A percentile compares a stretch with the other conserved stretches of the same genome.
These are phyloP conservation scores for Masnerella sp. DNA, from an alignment of 2,888 invertebrate genomes.

Conservation along the genomic window DNA sequence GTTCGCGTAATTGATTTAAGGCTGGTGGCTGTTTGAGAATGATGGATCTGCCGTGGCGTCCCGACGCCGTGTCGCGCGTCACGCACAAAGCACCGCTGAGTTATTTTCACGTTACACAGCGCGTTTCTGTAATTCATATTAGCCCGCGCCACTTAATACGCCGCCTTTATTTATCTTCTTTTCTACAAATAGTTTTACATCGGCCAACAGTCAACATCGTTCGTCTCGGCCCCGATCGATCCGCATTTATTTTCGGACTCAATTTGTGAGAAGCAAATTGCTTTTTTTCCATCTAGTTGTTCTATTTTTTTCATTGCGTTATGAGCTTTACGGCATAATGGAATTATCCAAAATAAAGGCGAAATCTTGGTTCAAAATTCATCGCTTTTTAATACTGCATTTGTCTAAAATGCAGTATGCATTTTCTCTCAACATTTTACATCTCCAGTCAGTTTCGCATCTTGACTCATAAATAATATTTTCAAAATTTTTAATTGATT, in stretches of 20 bases:
- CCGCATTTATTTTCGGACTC: constrained; percentile 25
- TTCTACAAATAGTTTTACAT: constrained; percentile 45
- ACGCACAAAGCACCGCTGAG: constrained; percentile 69
- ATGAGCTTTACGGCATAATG: too few relatives aligned
- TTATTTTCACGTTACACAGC: constrained; percentile 70
- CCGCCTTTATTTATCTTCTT: constrained; percentile 27
- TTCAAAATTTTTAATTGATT: too few relatives aligned
- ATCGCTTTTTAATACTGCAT: too few relatives aligned
- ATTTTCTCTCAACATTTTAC: too few relatives aligned
- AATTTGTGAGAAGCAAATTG: constrained; percentile 2
- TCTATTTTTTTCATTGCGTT: too few relatives aligned
- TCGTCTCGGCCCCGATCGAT: constrained; percentile 19
- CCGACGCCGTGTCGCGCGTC: constrained; percentile 72
- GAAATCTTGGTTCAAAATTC: too few relatives aligned
- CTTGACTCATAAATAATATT: too few relatives aligned
- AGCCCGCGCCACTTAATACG: constrained; percentile 64
- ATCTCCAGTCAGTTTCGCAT: too few relatives aligned
- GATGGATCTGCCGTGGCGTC: constrained; percentile 70
- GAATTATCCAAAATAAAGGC: too few relatives aligned
- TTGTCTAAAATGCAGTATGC: too few relatives aligned
- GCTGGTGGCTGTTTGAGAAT: constrained; percentile 64
- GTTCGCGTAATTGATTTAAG: constrained; percentile 55
- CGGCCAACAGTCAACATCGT: constrained; percentile 21
- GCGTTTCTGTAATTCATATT: constrained; percentile 65
- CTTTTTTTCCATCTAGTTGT: too few relatives aligned